Percentiles rank a stretch among this genome's conserved stretches.
Evolutionary conservation across 2,797 vertebrate genomes (phyloP).

Genomic region (Lacerta bilineata): DNA sequence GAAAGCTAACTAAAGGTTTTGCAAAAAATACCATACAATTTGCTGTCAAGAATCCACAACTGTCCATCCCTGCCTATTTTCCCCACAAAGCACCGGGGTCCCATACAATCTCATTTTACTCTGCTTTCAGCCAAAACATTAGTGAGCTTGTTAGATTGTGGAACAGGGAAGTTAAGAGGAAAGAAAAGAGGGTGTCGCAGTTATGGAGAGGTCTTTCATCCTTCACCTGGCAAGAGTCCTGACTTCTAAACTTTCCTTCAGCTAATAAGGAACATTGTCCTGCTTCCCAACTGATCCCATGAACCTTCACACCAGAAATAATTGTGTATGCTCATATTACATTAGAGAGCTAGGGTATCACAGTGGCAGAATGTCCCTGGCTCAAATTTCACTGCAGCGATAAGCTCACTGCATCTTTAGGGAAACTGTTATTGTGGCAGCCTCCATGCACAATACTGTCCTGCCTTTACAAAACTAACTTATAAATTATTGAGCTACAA

Average conservation of each 20-base stretch:
- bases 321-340: neutral
- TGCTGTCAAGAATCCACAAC: neutral
- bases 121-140: neutral
- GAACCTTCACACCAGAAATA: neutral
- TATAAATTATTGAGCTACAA: neutral
- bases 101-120: neutral
- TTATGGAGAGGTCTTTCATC: neutral
- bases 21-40: neutral
- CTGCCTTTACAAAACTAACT: neutral
- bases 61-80: neutral
- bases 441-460: neutral
- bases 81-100: neutral
- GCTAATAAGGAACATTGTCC: neutral
- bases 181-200: neutral
- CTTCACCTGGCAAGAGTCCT: neutral
- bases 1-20: neutral
- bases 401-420: neutral
- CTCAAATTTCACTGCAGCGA: neutral
- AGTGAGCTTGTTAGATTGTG: neutral
- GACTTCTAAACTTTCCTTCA: neutral
- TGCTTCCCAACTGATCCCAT: rapidly evolving
- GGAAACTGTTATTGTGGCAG: neutral
- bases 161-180: neutral
- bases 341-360: neutral
- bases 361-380: neutral